phyloP scores from a whole-genome alignment of 64 coral and sea anemone genomes.

The Trachythela sp. region DNA sequence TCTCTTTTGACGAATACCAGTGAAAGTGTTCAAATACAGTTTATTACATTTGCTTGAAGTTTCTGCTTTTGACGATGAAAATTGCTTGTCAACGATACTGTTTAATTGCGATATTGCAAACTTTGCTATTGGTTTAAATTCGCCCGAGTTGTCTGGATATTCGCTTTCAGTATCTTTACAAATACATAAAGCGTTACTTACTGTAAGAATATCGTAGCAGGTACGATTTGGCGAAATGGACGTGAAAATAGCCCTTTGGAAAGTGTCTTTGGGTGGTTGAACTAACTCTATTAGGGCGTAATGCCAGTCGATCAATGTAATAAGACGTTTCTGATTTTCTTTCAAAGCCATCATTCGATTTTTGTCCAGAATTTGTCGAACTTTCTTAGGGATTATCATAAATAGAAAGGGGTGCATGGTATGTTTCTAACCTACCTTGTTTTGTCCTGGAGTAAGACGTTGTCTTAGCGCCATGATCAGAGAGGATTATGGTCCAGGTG shows the following conservation, averaged over 20 bases:
- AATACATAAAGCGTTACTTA: conserved; percentile 65
- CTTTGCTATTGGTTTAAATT: conserved; percentile 71
- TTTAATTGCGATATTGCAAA: conserved; percentile 70
- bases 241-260: no score
- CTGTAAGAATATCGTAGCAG: no score
- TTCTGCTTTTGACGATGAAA: conserved; percentile 31
- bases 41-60: conserved; percentile 72
- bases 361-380: conserved; percentile 33
- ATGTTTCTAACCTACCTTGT: conserved; percentile 64
- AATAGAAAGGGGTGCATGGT: conserved; percentile 82
- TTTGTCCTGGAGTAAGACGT: conserved; percentile 60
- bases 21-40: no score
- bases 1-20: no score
- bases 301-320: conserved; percentile 71
- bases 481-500: conserved; percentile 72
- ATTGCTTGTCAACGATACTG: conserved; percentile 68
- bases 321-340: conserved; percentile 64
- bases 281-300: conserved; percentile 54
- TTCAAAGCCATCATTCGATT: conserved; percentile 41
- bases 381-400: conserved; percentile 62
- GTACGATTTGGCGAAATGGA: no score
- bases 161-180: conserved; percentile 61
- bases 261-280: no score
- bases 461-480: conserved; percentile 76
- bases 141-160: conserved; percentile 59